Conservation (phyloP, 1,140 invertebrate genomes). For the Heliconius melpomene region DNA sequence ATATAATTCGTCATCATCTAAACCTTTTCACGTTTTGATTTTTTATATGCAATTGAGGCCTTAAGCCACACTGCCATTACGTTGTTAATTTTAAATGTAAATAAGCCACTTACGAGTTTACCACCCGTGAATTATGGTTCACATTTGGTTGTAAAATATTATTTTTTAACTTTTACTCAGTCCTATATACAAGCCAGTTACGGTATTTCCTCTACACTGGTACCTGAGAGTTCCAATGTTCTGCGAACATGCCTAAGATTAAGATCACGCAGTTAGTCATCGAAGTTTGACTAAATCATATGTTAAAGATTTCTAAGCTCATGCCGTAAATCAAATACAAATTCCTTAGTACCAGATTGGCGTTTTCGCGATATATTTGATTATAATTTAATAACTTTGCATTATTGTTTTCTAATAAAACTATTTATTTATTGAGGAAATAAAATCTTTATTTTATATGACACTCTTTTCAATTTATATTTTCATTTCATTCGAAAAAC, state of each 20-base stretch:
- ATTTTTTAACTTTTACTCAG: background rate
- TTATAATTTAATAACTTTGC: background rate
- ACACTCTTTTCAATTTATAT: background rate
- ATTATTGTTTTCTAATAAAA: background rate
- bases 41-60: constrained; percentile 5
- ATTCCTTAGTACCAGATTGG: background rate
- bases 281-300: constrained; percentile 38
- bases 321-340: constrained; percentile 28
- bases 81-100: background rate
- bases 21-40: constrained; percentile 19
- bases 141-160: background rate
- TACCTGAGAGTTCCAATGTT: constrained; percentile 37
- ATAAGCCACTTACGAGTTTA: background rate
- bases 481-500: background rate
- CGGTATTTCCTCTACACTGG: constrained; percentile 42
- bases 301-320: constrained; percentile 22
- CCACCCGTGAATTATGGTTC: background rate
- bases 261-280: constrained; percentile 41
- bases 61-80: background rate
- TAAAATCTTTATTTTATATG: background rate
- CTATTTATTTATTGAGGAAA: background rate
- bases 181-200: constrained; percentile 28
- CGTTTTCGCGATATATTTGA: background rate
- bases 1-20: constrained; percentile 21
- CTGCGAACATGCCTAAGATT: constrained; percentile 37